Conservation (phyloP, 1,140 invertebrate species). For the Bathynomus jamesi region DNA sequence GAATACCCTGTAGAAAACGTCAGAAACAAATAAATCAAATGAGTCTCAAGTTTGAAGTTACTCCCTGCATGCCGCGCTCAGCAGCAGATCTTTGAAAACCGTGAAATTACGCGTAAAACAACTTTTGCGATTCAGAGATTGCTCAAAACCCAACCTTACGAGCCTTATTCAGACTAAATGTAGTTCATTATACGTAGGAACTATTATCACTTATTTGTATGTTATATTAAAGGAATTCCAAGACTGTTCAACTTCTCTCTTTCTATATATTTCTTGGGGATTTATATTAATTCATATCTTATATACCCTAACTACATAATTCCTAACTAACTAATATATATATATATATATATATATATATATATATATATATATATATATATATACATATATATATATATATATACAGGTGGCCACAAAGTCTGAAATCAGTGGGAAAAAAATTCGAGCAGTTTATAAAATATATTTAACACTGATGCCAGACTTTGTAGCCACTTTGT, state of each 20-base stretch:
- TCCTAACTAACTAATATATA: not conserved
- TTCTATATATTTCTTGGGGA: not conserved
- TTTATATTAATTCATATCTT: not conserved
- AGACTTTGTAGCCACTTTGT: not conserved
- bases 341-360: not conserved
- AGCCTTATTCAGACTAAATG: not conserved
- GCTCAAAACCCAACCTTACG: not conserved
- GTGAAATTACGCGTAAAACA: too few species aligned
- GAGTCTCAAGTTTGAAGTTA: too few species aligned
- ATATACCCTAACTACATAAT: not conserved
- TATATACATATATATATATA: not conserved
- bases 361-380: not conserved
- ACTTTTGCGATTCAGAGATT: too few species aligned
- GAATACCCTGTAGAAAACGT: too few species aligned
- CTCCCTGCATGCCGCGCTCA: too few species aligned
- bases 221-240: not conserved
- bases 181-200: not conserved
- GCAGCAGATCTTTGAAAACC: too few species aligned
- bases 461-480: not conserved
- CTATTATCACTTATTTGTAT: not conserved
- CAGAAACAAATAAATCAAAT: too few species aligned
- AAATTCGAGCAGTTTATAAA: not conserved
- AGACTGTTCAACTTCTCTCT: not conserved
- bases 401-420: not conserved
- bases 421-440: not conserved